Evolutionary conservation across 2,113 vertebrate genomes (phyloP), one percentile per base, ranked within the genome.

Genomic region (Platysteira castanea): DNA sequence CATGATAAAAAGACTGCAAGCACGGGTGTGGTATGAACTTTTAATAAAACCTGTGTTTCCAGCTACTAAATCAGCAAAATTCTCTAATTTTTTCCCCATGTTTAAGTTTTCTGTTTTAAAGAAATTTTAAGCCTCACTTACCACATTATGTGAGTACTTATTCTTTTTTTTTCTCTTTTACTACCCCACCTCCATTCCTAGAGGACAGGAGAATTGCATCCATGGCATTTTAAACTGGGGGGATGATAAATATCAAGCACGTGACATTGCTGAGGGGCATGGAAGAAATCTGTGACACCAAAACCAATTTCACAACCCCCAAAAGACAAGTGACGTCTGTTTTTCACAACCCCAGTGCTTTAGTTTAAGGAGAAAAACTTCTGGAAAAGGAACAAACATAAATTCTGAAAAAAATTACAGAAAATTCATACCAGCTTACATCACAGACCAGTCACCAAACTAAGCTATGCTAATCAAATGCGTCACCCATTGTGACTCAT

Each of bases 1-100:
- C 44, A 31, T 7, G 20, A 69, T 31, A 49, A 71, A 91, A 74
- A 70, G 39, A 44, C 39, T 52, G 22, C 19, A 49, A 5, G 17
- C 22, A 35, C 0, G 0, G 27, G n/a, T 3, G 4, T n/a, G 28
- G 19, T 23, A 39, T 23, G 3, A 71, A 39, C 30, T 16, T 79
- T 68, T 50, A 74, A 37, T 46, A 80, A 86, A 87, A 24, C 2
- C 16, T 61, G 17, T 30, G 23, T 46, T 78, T 78, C 37, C 80
- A 91, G 54, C 24, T 81, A 70, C 33, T 67, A 93, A 74, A 77
- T 71, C 15, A 74, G 64, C 11, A 89, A 61, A 81, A 73, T 11
- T 33, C 10, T 61, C 35, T 33, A 4, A 3, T 15, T 33, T 64
- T 67, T 44, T 10, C 10, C 10, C 14, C 31, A 8, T 22, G 12